Base-by-base conservation (phyloP, 2,797 vertebrate genomes). In the Propithecus deckenii region DNA sequence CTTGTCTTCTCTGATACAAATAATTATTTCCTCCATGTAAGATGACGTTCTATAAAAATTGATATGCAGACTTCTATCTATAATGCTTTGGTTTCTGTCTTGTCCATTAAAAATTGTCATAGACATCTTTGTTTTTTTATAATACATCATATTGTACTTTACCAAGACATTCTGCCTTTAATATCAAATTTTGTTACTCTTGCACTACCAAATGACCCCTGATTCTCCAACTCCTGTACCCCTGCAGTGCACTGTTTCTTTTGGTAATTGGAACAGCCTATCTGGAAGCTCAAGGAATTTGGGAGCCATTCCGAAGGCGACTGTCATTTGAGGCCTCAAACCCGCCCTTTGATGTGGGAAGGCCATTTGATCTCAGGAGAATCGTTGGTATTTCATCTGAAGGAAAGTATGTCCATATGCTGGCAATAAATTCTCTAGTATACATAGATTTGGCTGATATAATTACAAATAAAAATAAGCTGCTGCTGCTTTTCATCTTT, bases 351-450 rank as follows among this genome's bases (percentile, higher is more conserved):
- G 99, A 99, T 98, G 99, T 99, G 32, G 99, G 99, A 97, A 99
- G 99, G 97, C 99, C 99, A 23, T 99, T 99, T 98, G 99, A 99
- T 99, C 99, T 99, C 99, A 99, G 99, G 99, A 99, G 99, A 98
- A 99, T 99, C 96, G 99, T 99, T 98, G 99, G 99, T 98, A 99
- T 99, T 98, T 99, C 99, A 98, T 99, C 99, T 98, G 99, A 99
- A 17, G 98, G 99, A 99, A 99, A 99, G 99, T 99, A 98, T 98
- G 99, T 99, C 59, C 72, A 87, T 59, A 55, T 38, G 2, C 78
- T 74, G 7, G 2, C 48, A 88, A 65, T 88, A 83, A 55, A 35
- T 93, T 84, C 35, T 95, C 15, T 95, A 41, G 25, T 78, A 71
- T 63, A 50, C 55, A 41, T 93, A 74, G 59, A 76, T 35, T 7